A percentile compares a stretch with the other conserved stretches of the same genome.
Evolutionary conservation across 1,140 invertebrate species (phyloP).

Genomic region (Holotrichia oblita): DNA sequence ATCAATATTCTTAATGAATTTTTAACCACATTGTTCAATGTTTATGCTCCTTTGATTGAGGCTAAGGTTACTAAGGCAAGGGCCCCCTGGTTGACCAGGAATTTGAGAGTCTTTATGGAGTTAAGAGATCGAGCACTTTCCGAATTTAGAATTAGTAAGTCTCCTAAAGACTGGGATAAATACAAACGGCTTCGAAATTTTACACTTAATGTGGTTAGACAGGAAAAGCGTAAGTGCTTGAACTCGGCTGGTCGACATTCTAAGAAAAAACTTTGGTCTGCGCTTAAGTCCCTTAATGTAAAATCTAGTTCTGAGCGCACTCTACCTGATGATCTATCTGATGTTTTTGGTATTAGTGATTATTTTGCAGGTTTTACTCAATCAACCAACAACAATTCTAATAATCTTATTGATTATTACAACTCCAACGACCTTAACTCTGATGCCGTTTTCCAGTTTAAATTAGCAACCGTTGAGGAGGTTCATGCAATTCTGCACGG

Average conservation of each 20-base stretch:
- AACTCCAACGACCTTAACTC: background rate
- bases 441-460: background rate
- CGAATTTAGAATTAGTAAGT: constrained; percentile 36
- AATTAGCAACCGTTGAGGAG: background rate
- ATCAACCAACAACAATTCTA: background rate
- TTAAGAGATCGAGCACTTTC: constrained; percentile 35
- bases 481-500: background rate
- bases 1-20: constrained; percentile 1
- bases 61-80: constrained; percentile 28
- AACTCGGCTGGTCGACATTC: background rate
- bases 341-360: background rate
- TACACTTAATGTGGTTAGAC: constrained; percentile 14
- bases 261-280: background rate
- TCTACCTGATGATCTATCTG: background rate
- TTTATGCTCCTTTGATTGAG: constrained; percentile 29
- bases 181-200: constrained; percentile 39
- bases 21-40: constrained; percentile 27
- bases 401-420: background rate
- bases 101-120: constrained; percentile 38
- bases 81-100: constrained; percentile 33
- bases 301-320: background rate
- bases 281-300: background rate
- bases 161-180: constrained; percentile 26
- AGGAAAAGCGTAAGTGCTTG: constrained; percentile 39
- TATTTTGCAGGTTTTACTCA: background rate